Evolutionary conservation across 2,113 vertebrate genomes (phyloP).

Genomic region (Aspiorhynchus laticeps): DNA sequence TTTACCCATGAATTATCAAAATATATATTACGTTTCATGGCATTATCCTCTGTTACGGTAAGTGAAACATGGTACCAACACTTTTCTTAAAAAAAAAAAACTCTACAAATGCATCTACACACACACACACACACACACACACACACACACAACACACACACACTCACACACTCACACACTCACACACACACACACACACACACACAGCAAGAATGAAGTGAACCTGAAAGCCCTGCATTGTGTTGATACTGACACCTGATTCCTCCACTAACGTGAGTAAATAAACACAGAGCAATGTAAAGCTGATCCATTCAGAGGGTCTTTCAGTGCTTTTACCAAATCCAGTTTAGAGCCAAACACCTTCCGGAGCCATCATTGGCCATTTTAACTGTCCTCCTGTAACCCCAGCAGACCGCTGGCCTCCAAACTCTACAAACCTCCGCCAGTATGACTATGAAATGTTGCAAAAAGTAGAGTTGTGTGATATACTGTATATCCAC

Average conservation of each 20-base stretch:
- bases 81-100: not conserved
- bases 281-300: slow-evolving; percentile 5
- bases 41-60: not conserved
- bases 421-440: not conserved
- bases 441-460: no score
- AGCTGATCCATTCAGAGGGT: not conserved
- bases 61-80: not conserved
- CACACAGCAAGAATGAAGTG: slow-evolving; percentile 1
- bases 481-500: no score
- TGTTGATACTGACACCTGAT: slow-evolving; percentile 1
- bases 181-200: not conserved
- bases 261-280: not conserved
- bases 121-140: no score
- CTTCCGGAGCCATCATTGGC: not conserved
- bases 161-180: not conserved
- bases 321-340: slow-evolving; percentile 13
- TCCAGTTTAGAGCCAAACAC: not conserved
- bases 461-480: no score
- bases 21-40: not conserved
- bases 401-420: not conserved
- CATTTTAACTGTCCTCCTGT: not conserved
- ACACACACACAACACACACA: no score
- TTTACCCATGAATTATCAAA: not conserved
- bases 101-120: not conserved
- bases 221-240: slow-evolving; percentile 10